Evolutionary conservation across 2,797 vertebrate species (phyloP), one percentile per base, ranked within the genome.

Genomic region (Cyclura pinguis): DNA sequence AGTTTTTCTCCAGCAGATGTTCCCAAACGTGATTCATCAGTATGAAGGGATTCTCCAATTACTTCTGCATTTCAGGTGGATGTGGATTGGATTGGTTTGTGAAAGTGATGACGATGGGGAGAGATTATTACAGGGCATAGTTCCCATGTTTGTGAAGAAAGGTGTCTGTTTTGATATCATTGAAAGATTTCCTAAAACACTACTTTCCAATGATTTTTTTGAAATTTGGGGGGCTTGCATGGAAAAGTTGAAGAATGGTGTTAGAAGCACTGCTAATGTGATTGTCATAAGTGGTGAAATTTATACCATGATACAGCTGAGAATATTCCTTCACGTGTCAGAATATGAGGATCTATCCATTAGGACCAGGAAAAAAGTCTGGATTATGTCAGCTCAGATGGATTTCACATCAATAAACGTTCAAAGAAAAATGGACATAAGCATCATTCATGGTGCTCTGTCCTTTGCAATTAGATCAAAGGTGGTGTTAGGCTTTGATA

Each of bases 371-470:
- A 13, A 12, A 8, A 86, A 64, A 80, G 9, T 87, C 4, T 87
- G 86, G 86, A n/a, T 87, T 87, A n/a, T 87, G 42, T 64, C 76
- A 14, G 18, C 86, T 2, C 74, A 87, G 57, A 80, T 80, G 38
- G 86, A 87, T 50, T 87, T 87, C 18, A 4, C 38, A 67, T 87
- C 86, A 50, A 1, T 50, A 69, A 5, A 59, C 22, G 52, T 80
- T 7, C 64, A 80, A 55, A 67, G 62, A 64, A 29, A 2, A 12
- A 50, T 14, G 24, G 47, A 64, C 42, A 50, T 87, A 24, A 27
- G 16, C 6, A 64, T 64, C 42, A 24, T 87, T 9, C 86, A 87
- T 27, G 86, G 86, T 52, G 76, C 85, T n/a, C 1, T 87, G 20
- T 78, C 73, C 2, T 50, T 87, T n/a, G 9, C 74, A 20, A 12